Percentiles rank a stretch among this genome's conserved stretches.
phyloP scores from a whole-genome alignment of 2,113 vertebrate species.

The Enhydra lutris region DNA sequence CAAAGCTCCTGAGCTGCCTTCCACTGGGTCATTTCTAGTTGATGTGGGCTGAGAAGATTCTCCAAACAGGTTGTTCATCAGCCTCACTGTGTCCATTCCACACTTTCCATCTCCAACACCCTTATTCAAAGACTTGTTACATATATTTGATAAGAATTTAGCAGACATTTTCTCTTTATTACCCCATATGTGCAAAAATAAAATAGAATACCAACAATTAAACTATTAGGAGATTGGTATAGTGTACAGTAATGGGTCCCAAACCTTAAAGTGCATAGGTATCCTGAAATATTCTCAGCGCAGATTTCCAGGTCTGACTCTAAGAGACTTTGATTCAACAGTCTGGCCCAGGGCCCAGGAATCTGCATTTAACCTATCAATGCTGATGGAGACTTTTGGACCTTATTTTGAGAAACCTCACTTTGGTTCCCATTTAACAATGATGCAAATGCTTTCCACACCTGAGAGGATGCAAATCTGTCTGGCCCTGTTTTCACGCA shows the following conservation, averaged over 20 bases:
- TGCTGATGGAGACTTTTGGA: background rate
- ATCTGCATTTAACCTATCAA: background rate
- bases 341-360: background rate
- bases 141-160: slow-evolving; percentile 18
- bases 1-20: background rate
- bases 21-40: background rate
- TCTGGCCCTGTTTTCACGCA: background rate
- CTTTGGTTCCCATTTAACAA: background rate
- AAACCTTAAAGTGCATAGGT: background rate
- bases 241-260: background rate
- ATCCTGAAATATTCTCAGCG: background rate
- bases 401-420: background rate
- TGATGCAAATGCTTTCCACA: background rate
- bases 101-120: background rate
- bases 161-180: background rate
- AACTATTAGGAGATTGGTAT: background rate
- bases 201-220: background rate
- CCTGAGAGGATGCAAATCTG: background rate
- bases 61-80: background rate
- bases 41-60: background rate
- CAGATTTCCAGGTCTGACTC: background rate
- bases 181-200: background rate
- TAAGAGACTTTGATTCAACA: background rate
- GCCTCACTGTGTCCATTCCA: background rate
- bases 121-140: background rate